Evolutionary conservation across 2,113 vertebrate genomes (phyloP), one percentile per base, ranked within the genome.

Genomic region (Daphoenositta chrysoptera): DNA sequence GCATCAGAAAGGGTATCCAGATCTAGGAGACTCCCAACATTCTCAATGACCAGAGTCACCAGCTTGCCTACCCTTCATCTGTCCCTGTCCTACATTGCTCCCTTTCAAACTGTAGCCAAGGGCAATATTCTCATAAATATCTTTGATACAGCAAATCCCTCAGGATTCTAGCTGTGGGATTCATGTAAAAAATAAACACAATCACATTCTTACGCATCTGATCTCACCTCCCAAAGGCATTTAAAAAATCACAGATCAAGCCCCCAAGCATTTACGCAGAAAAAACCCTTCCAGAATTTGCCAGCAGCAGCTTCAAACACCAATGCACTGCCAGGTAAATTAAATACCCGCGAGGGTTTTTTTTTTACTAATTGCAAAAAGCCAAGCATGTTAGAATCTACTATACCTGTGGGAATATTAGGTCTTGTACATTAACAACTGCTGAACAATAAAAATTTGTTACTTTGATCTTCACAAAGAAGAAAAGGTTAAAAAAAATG

Each of bases 151-250:
- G 90, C 53, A 96, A 94, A 95, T 82, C 78, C 78, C 87, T 44
- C 76, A 83, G 79, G 78, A 94, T 75, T 94, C 82, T 61, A 83
- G 37, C 44, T 80, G 65, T 48, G 39, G 21, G 50, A 90, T 83
- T 85, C 53, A 77, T 33, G 79, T 65, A 57, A 90, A 94, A 94
- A 94, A 95, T 79, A 94, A 95, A 95, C 88, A 91, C 65, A 70
- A n/a, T 72, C 54, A 47, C 71, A 61, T 87, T 88, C 64, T 64
- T 88, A 72, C 2, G 28, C 18, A 87, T 87, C 56, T 91, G 73
- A 94, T 87, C 66, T 96, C 85, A 71, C 61, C n/a, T 93, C 66
- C 33, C 85, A 94, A 80, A 87, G 53, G 65, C 48, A 76, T 75
- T 82, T 72, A 8, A 83, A 72, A 87, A 91, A 91, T n/a, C 63